Evolutionary conservation across 2,797 vertebrate species (phyloP), one percentile per base, ranked within the genome.

Genomic region (Neostethus bicornis): DNA sequence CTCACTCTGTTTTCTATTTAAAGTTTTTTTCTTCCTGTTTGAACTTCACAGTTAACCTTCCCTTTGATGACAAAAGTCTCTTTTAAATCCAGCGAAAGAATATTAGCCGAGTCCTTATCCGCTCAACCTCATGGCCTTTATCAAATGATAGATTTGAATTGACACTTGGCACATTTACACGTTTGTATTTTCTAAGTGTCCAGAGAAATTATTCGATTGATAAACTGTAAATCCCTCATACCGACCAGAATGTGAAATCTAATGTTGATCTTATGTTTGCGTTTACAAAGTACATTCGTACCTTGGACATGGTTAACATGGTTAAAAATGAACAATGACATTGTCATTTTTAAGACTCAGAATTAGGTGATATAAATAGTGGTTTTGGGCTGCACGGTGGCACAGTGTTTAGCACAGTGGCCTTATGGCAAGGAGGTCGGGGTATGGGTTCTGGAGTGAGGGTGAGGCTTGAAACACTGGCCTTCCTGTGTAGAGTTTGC

Each of bases 21-120:
- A 32, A 14, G 31, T 32, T 31, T 1, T 5, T 32, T 31, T 29
- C 34, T 34, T 34, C 34, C 34, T 2, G 41, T 29, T 51, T 32
- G 50, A 12, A 6, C 26, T 7, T 38, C 45, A 26, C 2, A 5
- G 51, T 54, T 48, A 56, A 61, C 78, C 61, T 75, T 26, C 47
- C 38, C 17, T 2, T 14, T 46, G 14, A 6, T 66, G 53, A 38
- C 71, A 65, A 38, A 41, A 50, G 56, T 73, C 61, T 41, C 37
- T 72, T 75, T n/a, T 71, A 77, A 53, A 32, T 72, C 60, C 60
- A 32, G 61, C 73, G 69, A 61, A 79, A 1, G 47, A 73, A 67
- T 81, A 73, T 68, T 43, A 64, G 75, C 24, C 53, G 26, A 26
- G 53, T 45, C 53, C 19, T 83, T 69, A 76, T 77, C 59, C 74